Evolutionary conservation across 2,113 vertebrate genomes (phyloP).

Genomic region (Zosterops japonicus): DNA sequence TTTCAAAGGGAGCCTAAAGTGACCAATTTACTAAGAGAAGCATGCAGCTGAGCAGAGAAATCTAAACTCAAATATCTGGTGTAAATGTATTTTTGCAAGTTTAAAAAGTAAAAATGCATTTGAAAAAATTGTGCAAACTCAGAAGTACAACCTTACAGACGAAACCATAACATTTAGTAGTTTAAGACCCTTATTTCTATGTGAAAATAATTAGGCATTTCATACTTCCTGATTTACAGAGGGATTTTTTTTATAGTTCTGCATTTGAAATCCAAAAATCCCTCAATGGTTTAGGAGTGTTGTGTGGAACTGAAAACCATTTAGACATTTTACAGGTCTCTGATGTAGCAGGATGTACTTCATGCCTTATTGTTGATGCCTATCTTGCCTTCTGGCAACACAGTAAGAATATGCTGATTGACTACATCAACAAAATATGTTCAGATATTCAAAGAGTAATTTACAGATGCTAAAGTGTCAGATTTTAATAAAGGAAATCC

Average conservation of each 20-base stretch:
- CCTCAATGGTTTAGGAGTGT: fast-evolving
- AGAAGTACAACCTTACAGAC: background rate
- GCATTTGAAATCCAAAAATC: fast-evolving
- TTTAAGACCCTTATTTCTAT: background rate
- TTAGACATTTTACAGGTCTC: background rate
- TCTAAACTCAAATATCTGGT: background rate
- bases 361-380: background rate
- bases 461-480: background rate
- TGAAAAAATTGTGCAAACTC: background rate
- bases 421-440: background rate
- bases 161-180: fast-evolving
- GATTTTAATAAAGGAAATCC: background rate
- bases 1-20: background rate
- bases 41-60: background rate
- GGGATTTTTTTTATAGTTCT: background rate
- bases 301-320: background rate
- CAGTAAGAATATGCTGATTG: background rate
- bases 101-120: background rate
- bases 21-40: background rate
- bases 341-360: background rate
- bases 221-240: background rate
- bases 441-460: background rate
- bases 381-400: background rate
- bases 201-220: background rate
- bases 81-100: background rate